phyloP scores from a whole-genome alignment of 2,113 vertebrate genomes.

The Acinonyx jubatus region DNA sequence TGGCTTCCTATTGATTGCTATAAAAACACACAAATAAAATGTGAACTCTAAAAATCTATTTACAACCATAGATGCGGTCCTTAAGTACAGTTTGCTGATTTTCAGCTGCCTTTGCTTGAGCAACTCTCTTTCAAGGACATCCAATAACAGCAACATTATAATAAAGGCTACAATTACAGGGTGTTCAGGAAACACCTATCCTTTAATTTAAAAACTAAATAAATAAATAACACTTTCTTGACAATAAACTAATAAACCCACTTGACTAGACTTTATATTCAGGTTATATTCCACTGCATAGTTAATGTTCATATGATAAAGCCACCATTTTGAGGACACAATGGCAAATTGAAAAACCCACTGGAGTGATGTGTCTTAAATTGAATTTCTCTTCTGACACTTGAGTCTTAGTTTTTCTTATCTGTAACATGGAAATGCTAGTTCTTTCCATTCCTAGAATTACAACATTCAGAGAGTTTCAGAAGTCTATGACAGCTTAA shows the following conservation, averaged over 20 bases:
- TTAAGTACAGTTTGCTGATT: constrained; percentile 65
- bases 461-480: neutral
- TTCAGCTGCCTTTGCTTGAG: constrained; percentile 16
- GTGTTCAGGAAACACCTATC: neutral
- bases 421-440: neutral
- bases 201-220: neutral
- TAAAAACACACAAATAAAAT: constrained; percentile 75
- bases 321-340: neutral
- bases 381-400: neutral
- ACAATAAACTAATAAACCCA: neutral
- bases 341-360: neutral
- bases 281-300: neutral
- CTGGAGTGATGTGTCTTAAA: neutral
- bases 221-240: neutral
- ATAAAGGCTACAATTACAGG: neutral
- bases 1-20: constrained; percentile 75
- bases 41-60: constrained; percentile 76
- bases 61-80: constrained; percentile 27
- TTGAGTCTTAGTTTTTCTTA: neutral
- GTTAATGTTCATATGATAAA: neutral
- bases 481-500: neutral
- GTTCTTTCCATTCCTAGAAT: neutral
- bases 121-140: constrained; percentile 32
- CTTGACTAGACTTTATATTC: neutral
- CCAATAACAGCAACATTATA: neutral